Evolutionary conservation across 2,888 invertebrate species (phyloP).

Genomic region (Frankliniella fusca): DNA sequence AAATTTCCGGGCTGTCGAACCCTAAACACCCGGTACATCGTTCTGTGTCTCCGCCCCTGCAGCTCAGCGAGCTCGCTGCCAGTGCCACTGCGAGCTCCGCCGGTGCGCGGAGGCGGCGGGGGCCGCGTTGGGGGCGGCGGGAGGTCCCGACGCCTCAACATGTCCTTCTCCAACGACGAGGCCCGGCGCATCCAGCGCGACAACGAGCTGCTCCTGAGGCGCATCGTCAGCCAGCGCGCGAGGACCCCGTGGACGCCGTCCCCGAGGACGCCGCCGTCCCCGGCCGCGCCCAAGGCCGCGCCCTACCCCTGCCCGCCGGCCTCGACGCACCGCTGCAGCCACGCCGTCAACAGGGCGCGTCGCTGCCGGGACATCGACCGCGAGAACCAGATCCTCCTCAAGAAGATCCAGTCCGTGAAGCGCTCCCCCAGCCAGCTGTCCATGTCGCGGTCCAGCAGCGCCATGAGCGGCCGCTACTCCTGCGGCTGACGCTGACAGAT

Average conservation of each 20-base stretch:
- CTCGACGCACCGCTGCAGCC: slow-evolving; percentile 2
- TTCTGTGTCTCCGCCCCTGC: background rate
- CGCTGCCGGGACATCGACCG: background rate
- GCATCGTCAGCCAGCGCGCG: background rate
- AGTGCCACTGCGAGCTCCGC: background rate
- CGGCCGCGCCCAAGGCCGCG: background rate
- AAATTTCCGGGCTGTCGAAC: too few relatives aligned
- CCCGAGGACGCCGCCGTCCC: background rate
- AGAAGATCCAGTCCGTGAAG: background rate
- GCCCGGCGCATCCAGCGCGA: slow-evolving; percentile 16
- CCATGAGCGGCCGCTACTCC: background rate
- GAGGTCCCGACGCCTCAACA: slow-evolving; percentile 2
- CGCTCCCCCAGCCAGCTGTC: slow-evolving; percentile 14
- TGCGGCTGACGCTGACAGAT: background rate
- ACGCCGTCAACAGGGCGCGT: slow-evolving; percentile 13
- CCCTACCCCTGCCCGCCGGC: background rate
- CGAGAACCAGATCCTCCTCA: background rate
- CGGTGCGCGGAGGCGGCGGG: too few relatives aligned
- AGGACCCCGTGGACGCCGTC: background rate
- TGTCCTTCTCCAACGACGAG: slow-evolving; percentile 16
- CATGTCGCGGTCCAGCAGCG: background rate
- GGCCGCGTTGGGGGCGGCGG: background rate
- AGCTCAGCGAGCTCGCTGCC: slow-evolving; percentile 1
- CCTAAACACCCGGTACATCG: too few relatives aligned
- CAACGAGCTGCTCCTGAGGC: background rate